These are phyloP conservation scores for Pristionchus japonicus DNA, from an alignment of 2,888 invertebrate genomes.

Conservation along the genomic window DNA sequence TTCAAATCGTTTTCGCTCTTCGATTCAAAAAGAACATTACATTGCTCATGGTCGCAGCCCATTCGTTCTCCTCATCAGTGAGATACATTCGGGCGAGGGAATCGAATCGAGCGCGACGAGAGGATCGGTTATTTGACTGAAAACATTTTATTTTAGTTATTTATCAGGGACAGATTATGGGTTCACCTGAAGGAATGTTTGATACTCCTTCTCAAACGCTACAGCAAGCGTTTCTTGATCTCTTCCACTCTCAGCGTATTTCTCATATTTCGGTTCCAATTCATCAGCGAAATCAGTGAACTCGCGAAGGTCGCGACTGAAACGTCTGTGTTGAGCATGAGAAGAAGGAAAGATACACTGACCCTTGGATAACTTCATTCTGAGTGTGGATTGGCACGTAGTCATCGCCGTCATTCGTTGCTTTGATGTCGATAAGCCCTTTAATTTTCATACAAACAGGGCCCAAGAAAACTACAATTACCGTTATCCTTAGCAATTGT, in stretches of 20 bases:
- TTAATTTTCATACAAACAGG: neutral
- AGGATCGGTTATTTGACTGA: neutral
- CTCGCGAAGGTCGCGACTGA: neutral
- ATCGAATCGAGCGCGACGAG: conserved; percentile 31
- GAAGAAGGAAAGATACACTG: too few species aligned
- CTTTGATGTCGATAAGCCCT: neutral
- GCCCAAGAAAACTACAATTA: neutral
- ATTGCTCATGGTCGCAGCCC: conserved; percentile 21
- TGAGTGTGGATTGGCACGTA: neutral
- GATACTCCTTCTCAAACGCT: conserved; percentile 9
- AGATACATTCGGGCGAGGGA: conserved; percentile 32
- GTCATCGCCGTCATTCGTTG: neutral
- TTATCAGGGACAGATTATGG: neutral
- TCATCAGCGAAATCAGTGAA: conserved; percentile 20
- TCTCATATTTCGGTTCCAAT: neutral
- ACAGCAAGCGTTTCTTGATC: neutral
- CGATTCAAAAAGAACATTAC: neutral
- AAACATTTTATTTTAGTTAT: neutral
- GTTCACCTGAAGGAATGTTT: neutral
- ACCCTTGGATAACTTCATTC: conserved; percentile 6
- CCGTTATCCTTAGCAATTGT: conserved; percentile 53
- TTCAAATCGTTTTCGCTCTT: neutral
- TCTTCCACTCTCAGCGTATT: neutral
- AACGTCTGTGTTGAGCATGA: too few species aligned
- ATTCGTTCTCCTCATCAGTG: conserved; percentile 9